phyloP scores from a whole-genome alignment of 1,140 invertebrate genomes.

The Anastrepha obliqua region DNA sequence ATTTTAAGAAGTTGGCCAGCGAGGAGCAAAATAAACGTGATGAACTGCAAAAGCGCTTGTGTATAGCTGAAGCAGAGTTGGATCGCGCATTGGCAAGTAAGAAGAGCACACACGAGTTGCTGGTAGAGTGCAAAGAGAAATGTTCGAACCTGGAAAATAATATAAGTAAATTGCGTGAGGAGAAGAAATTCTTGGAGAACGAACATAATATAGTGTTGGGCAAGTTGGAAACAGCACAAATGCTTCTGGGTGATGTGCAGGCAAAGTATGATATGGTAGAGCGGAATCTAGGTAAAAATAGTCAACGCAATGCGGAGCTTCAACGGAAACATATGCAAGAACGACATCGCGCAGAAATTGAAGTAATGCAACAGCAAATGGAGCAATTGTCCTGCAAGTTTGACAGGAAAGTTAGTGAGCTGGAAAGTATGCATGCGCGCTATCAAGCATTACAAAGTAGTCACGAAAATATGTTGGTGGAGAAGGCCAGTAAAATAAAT shows the following conservation, averaged over 20 bases:
- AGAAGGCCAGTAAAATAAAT: conserved; percentile 77
- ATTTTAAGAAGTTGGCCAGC: conserved; percentile 60
- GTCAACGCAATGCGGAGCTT: conserved; percentile 64
- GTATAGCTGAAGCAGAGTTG: conserved; percentile 75
- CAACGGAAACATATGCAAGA: conserved; percentile 68
- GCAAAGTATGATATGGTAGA: conserved; percentile 70
- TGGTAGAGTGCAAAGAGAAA: conserved; percentile 73
- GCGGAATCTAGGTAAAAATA: conserved; percentile 62
- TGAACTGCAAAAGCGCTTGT: conserved; percentile 74
- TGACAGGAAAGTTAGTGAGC: conserved; percentile 75
- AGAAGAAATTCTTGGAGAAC: conserved; percentile 66
- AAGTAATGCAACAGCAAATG: conserved; percentile 68
- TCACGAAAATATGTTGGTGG: conserved; percentile 76
- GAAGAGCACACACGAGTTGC: conserved; percentile 76
- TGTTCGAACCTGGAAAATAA: conserved; percentile 68
- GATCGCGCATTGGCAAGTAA: conserved; percentile 76
- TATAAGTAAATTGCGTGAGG: conserved; percentile 65
- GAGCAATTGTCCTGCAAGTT: conserved; percentile 63
- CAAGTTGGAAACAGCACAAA: conserved; percentile 66
- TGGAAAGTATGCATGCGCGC: conserved; percentile 75
- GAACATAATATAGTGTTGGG: conserved; percentile 65
- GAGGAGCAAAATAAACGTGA: conserved; percentile 67
- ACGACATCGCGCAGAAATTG: conserved; percentile 65
- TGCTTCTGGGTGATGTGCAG: conserved; percentile 65
- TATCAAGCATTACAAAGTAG: conserved; percentile 76